These are phyloP conservation scores for Coccyzus lansbergi DNA, from an alignment of 2,797 vertebrate genomes.

Conservation along the genomic window DNA sequence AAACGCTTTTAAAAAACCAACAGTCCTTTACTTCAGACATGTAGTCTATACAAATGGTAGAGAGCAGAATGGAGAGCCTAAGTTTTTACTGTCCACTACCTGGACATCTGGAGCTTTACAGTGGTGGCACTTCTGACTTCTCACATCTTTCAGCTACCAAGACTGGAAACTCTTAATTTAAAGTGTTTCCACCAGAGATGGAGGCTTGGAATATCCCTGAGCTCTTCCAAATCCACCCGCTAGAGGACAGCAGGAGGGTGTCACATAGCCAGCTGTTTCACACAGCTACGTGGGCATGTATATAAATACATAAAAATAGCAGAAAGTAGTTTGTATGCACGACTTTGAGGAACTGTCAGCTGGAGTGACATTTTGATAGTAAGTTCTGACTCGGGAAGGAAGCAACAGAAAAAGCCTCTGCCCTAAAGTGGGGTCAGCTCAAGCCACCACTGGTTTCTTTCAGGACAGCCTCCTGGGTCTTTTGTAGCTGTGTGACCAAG, in stretches of 20 bases:
- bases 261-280: rapidly evolving
- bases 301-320: rapidly evolving
- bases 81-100: rapidly evolving
- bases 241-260: not conserved
- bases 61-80: not conserved
- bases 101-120: not conserved
- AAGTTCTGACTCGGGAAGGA: not conserved
- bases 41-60: rapidly evolving
- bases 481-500: not conserved
- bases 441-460: not conserved
- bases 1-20: not conserved
- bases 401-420: not conserved
- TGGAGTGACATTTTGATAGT: not conserved
- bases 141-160: not conserved
- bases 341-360: not conserved
- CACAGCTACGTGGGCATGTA: rapidly evolving
- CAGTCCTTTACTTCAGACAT: not conserved
- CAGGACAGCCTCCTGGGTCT: not conserved
- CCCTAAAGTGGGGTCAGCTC: not conserved
- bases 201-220: rapidly evolving
- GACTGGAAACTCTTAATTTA: too few relatives aligned
- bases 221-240: not conserved
- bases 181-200: rapidly evolving
- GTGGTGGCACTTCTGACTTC: rapidly evolving
- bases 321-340: rapidly evolving